These are phyloP conservation scores for Rutpela maculata DNA, from an alignment of 2,888 invertebrate genomes.

Conservation along the genomic window DNA sequence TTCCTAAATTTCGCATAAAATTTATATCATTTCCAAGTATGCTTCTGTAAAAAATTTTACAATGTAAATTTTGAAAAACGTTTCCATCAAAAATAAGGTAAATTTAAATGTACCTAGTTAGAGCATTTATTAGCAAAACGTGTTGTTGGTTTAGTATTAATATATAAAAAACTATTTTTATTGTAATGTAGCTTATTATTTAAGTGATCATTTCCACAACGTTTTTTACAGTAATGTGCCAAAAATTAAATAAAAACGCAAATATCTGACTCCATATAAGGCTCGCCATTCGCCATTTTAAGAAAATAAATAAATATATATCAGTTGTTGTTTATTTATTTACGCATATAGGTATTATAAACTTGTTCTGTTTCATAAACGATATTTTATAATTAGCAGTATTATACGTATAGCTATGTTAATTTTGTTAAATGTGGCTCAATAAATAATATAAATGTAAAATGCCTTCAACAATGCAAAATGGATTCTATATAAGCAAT, in stretches of 20 bases:
- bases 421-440: slow-evolving; percentile 63
- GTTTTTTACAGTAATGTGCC: slow-evolving; percentile 48
- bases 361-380: slow-evolving; percentile 18
- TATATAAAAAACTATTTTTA: slow-evolving; percentile 45
- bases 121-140: slow-evolving; percentile 51
- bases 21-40: slow-evolving; percentile 22
- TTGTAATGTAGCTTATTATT: slow-evolving; percentile 41
- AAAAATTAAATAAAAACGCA: slow-evolving; percentile 38
- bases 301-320: not conserved
- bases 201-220: slow-evolving; percentile 41
- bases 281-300: slow-evolving; percentile 15
- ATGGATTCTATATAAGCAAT: slow-evolving; percentile 57
- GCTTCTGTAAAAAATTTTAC: slow-evolving; percentile 44
- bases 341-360: slow-evolving; percentile 1
- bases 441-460: slow-evolving; percentile 62
- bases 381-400: slow-evolving; percentile 34
- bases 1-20: slow-evolving; percentile 6
- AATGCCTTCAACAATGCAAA: slow-evolving; percentile 71
- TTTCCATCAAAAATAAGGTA: slow-evolving; percentile 66
- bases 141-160: slow-evolving; percentile 58
- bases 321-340: slow-evolving; percentile 16
- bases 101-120: slow-evolving; percentile 59
- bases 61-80: slow-evolving; percentile 59
- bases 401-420: slow-evolving; percentile 50
- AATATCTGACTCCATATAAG: slow-evolving; percentile 46